Evolutionary conservation across 2,113 vertebrate genomes (phyloP).

Genomic region (Lontra canadensis): DNA sequence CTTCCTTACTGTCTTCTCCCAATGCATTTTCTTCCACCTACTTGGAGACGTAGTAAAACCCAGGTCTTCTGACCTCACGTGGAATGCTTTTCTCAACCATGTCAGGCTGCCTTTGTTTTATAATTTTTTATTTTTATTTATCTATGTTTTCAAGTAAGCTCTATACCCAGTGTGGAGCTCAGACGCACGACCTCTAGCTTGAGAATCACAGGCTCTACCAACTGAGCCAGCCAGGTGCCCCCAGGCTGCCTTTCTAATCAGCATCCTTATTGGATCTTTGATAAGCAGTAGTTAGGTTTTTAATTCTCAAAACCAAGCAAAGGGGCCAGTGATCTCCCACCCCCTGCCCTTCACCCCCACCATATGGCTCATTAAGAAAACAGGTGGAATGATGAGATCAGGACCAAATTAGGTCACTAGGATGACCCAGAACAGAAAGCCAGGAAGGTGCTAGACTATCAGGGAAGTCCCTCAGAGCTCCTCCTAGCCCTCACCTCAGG

Average conservation of each 20-base stretch:
- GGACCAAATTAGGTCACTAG: not conserved
- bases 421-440: not conserved
- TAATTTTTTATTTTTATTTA: not conserved
- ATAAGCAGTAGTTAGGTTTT: constrained; percentile 5
- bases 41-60: not conserved
- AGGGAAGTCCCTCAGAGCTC: not conserved
- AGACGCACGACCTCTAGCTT: not conserved
- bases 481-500: not conserved
- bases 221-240: not conserved
- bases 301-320: constrained; percentile 29
- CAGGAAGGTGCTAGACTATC: not conserved
- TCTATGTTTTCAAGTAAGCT: not conserved
- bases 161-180: not conserved
- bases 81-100: not conserved
- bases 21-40: not conserved
- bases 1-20: not conserved
- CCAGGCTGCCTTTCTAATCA: not conserved
- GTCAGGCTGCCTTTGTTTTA: not conserved
- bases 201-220: not conserved
- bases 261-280: not conserved
- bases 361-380: not conserved
- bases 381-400: not conserved
- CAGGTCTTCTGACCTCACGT: not conserved
- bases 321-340: not conserved
- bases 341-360: not conserved